phyloP scores from a whole-genome alignment of 2,797 vertebrate species.

The Okamejei kenojei region DNA sequence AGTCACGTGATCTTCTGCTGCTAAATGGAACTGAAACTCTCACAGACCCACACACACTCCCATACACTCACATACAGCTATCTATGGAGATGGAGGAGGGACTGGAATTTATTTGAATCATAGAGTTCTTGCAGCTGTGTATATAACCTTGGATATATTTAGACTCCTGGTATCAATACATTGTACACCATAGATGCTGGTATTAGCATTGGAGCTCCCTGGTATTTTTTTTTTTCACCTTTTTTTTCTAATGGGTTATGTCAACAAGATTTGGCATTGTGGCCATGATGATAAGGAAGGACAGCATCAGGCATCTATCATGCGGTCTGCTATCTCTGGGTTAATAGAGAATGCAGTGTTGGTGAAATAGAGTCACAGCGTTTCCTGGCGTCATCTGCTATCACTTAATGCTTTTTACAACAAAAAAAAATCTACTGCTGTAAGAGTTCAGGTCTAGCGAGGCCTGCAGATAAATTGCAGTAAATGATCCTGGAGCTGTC shows the following conservation, averaged over 20 bases:
- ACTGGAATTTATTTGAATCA: background rate
- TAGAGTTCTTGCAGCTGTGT: no score
- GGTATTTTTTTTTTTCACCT: background rate
- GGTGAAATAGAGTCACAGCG: background rate
- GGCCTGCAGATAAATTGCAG: background rate
- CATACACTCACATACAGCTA: background rate
- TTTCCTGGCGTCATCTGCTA: constrained; percentile 3
- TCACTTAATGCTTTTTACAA: constrained; percentile 16
- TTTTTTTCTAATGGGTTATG: constrained; percentile 4
- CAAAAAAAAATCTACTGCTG: constrained; percentile 1
- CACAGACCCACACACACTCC: no score
- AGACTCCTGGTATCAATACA: background rate
- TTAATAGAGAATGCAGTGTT: background rate
- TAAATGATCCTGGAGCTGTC: background rate
- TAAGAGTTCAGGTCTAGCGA: background rate
- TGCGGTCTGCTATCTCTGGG: background rate
- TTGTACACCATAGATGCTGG: background rate
- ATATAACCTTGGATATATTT: background rate
- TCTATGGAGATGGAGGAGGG: background rate
- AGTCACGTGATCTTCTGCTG: background rate
- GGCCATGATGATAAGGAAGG: background rate
- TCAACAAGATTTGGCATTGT: background rate
- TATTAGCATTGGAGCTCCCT: background rate
- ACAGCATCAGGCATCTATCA: background rate
- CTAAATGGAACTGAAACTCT: background rate